phyloP scores from a whole-genome alignment of 1,140 invertebrate species.

The Ephestia elutella region DNA sequence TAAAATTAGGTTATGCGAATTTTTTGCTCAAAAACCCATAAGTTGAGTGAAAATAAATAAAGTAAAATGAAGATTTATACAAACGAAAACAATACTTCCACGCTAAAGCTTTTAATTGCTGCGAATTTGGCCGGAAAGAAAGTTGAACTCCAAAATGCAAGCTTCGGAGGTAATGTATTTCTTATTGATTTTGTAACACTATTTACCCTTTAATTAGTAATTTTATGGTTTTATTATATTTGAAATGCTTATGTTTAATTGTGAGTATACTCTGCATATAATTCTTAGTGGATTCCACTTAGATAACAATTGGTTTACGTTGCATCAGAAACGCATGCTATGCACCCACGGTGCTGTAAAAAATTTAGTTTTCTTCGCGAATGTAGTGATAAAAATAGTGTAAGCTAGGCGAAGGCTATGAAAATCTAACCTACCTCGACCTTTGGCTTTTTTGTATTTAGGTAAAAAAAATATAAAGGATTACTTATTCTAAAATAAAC shows the following conservation, averaged over 20 bases:
- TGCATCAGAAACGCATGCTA: slow-evolving; percentile 1
- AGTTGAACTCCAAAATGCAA: slow-evolving; percentile 72
- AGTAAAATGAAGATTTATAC: slow-evolving; percentile 78
- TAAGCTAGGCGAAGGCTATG: too few species aligned
- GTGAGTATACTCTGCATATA: not conserved
- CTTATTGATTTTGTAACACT: not conserved
- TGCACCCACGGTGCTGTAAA: not conserved
- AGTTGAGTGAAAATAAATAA: slow-evolving; percentile 16
- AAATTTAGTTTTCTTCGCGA: not conserved
- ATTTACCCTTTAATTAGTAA: slow-evolving; percentile 12
- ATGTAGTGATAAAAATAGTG: not conserved
- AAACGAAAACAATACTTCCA: slow-evolving; percentile 82
- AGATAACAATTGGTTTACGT: not conserved
- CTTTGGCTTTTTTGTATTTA: too few species aligned
- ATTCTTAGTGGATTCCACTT: not conserved
- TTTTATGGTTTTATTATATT: too few species aligned
- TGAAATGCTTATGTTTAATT: not conserved
- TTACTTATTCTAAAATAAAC: too few species aligned
- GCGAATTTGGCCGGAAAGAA: slow-evolving; percentile 77
- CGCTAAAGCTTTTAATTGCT: slow-evolving; percentile 80
- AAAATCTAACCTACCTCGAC: too few species aligned
- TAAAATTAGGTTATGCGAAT: slow-evolving; percentile 29
- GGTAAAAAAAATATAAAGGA: too few species aligned
- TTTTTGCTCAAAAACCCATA: slow-evolving; percentile 14
- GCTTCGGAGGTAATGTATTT: slow-evolving; percentile 73